Conservation (phyloP, 2,888 invertebrate species). For the Podabrus alpinus region DNA sequence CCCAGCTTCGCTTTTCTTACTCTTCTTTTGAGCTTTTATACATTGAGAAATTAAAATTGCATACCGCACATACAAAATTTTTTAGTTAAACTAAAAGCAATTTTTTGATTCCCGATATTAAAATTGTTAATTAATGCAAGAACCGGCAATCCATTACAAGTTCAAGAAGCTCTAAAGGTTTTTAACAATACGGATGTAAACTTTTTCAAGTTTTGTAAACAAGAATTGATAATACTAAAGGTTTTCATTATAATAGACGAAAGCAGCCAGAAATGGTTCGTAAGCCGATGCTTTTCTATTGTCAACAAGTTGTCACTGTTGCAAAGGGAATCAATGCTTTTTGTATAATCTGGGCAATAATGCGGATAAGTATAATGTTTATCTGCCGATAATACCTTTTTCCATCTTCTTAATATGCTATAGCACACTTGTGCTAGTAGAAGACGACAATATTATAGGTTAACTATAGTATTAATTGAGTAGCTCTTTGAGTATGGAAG, state of each 20-base stretch:
- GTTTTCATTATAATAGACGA: constrained; percentile 9
- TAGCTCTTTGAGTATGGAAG: constrained; percentile 9
- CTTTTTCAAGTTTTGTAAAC: neutral
- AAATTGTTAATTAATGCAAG: neutral
- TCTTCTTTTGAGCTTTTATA: constrained; percentile 18
- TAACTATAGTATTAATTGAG: constrained; percentile 20
- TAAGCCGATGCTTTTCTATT: constrained; percentile 33
- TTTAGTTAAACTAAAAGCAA: neutral
- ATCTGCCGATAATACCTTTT: constrained; percentile 37
- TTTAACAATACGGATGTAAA: neutral
- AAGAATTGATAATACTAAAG: neutral
- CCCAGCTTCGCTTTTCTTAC: constrained; percentile 30
- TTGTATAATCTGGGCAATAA: constrained; percentile 42
- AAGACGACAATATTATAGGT: constrained; percentile 4
- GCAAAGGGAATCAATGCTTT: constrained; percentile 35
- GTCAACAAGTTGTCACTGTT: constrained; percentile 38
- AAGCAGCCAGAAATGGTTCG: constrained; percentile 19
- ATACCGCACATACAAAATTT: constrained; percentile 3
- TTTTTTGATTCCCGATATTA: neutral
- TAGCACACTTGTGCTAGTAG: neutral
- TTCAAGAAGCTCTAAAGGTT: neutral
- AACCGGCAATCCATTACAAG: neutral
- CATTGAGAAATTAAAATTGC: constrained; percentile 17
- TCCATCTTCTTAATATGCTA: constrained; percentile 3
- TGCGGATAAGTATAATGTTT: constrained; percentile 41